These are phyloP conservation scores for Xerus inauris DNA, from an alignment of 2,113 vertebrate genomes.

Conservation along the genomic window DNA sequence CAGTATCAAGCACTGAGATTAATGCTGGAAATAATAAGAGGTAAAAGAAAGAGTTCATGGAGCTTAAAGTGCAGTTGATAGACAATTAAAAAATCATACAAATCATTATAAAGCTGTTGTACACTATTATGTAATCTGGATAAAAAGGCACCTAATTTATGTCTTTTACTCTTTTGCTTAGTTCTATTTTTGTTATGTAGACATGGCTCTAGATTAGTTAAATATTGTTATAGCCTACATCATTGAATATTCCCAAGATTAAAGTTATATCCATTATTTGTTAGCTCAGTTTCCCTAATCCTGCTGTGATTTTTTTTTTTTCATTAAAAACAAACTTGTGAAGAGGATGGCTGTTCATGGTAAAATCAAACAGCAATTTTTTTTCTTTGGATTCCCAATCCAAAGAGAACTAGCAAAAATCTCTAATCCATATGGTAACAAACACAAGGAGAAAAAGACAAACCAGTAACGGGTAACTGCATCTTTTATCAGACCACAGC, in stretches of 20 bases:
- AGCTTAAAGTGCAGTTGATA: neutral
- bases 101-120: neutral
- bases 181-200: neutral
- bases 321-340: neutral
- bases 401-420: neutral
- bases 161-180: neutral
- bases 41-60: neutral
- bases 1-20: neutral
- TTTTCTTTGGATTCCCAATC: neutral
- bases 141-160: neutral
- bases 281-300: neutral
- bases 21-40: neutral
- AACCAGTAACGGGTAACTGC: neutral
- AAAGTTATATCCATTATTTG: neutral
- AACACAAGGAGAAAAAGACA: neutral
- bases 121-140: neutral
- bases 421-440: neutral
- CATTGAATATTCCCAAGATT: neutral
- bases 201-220: neutral
- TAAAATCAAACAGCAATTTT: conserved; percentile 30
- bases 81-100: neutral
- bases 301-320: neutral
- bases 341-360: neutral
- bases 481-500: neutral
- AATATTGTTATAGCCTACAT: neutral